Conservation (phyloP, 2,888 invertebrate species). For the Pterostichus madidus region DNA sequence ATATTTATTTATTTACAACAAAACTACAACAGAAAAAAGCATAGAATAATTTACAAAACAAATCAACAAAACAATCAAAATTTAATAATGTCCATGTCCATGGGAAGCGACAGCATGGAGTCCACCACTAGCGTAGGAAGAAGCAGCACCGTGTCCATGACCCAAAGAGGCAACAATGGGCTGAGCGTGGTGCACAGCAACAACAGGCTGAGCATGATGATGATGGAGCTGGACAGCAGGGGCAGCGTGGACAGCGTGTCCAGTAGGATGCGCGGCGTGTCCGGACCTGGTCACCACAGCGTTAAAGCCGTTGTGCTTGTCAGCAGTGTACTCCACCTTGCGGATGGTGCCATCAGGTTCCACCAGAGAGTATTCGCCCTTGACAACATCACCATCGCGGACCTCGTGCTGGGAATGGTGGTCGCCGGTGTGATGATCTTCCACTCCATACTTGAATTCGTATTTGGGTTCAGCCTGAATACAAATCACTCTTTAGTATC, state of each 20-base stretch:
- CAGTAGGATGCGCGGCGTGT: slow-evolving; percentile 69
- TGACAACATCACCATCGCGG: slow-evolving; percentile 46
- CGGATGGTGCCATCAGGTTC: slow-evolving; percentile 54
- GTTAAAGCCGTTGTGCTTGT: slow-evolving; percentile 61
- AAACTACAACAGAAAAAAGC: background rate
- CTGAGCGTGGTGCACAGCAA: background rate
- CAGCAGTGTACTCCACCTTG: slow-evolving; percentile 69
- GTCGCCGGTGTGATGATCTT: slow-evolving; percentile 42
- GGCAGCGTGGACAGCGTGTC: slow-evolving; percentile 68
- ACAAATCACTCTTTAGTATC: too few species aligned
- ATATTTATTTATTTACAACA: background rate
- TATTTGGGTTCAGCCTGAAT: slow-evolving; percentile 20
- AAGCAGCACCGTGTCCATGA: slow-evolving; percentile 6
- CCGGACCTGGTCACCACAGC: slow-evolving; percentile 47
- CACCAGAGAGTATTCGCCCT: slow-evolving; percentile 39
- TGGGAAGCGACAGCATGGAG: slow-evolving; percentile 7
- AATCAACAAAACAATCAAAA: background rate
- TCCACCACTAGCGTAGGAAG: slow-evolving; percentile 3
- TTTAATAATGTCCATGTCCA: slow-evolving; percentile 12
- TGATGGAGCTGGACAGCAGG: slow-evolving; percentile 15
- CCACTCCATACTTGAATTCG: slow-evolving; percentile 43
- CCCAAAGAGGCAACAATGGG: background rate
- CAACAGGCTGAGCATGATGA: background rate
- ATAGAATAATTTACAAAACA: background rate
- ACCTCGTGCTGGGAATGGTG: slow-evolving; percentile 25